These are phyloP conservation scores for Tenualosa thibaudeaui DNA, from an alignment of 2,797 vertebrate genomes.

Conservation along the genomic window DNA sequence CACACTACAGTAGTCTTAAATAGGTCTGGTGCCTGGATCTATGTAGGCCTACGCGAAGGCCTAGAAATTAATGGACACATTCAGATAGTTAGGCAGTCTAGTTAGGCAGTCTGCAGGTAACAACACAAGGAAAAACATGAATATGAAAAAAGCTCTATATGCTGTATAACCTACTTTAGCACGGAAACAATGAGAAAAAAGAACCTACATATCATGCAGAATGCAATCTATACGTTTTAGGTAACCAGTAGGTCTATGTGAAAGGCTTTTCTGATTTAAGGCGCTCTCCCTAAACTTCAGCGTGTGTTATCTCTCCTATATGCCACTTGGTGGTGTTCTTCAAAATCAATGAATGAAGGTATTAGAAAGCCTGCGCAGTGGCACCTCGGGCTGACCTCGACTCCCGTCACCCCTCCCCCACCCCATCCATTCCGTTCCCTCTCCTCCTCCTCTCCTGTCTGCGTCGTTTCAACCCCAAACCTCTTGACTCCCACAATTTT, in stretches of 20 bases:
- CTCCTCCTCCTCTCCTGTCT: constrained; percentile 42
- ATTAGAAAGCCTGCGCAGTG: constrained; percentile 69
- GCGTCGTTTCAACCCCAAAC: constrained; percentile 57
- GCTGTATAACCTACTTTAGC: background rate
- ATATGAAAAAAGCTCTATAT: background rate
- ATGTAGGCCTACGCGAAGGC: background rate
- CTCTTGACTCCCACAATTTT: constrained; percentile 58
- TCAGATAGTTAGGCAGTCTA: background rate
- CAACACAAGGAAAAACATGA: background rate
- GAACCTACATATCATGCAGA: background rate
- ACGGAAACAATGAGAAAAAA: background rate
- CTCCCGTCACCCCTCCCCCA: constrained; percentile 49
- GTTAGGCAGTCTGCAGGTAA: background rate
- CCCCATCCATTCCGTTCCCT: constrained; percentile 9
- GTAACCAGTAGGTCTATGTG: background rate
- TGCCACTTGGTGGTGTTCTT: constrained; percentile 93
- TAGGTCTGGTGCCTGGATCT: background rate
- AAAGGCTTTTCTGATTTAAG: constrained; percentile 46
- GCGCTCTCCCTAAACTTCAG: constrained; percentile 66
- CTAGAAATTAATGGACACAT: background rate
- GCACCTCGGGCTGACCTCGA: constrained; percentile 76
- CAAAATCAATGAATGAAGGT: constrained; percentile 79
- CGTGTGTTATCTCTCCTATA: constrained; percentile 86
- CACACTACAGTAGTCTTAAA: background rate
- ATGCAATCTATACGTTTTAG: background rate